These are phyloP conservation scores for Acanthaster planci DNA, from an alignment of 35 echinoderm and acorn worm genomes.

Conservation along the genomic window DNA sequence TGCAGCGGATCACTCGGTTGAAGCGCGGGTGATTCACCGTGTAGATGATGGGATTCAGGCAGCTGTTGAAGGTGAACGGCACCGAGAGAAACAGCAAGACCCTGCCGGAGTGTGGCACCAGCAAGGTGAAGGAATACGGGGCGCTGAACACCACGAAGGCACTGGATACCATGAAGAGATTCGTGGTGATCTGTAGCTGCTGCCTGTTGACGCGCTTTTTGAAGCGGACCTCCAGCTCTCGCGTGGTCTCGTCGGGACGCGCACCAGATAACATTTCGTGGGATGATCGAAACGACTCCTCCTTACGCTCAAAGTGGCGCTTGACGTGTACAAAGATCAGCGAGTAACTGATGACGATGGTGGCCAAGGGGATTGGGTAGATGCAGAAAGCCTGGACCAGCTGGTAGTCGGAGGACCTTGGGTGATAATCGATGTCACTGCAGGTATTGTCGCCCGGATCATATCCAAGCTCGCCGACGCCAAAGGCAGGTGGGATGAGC, in stretches of 20 bases:
- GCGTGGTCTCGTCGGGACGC: not conserved
- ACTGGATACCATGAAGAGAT: conserved; percentile 56
- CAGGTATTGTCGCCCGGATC: conserved; percentile 37
- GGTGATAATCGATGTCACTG: conserved; percentile 30
- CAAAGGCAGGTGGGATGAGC: conserved; percentile 31
- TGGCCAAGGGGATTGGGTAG: conserved; percentile 27
- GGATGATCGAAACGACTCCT: not conserved
- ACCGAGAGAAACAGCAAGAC: conserved; percentile 16
- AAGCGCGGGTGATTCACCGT: conserved; percentile 63
- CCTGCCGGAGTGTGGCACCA: not conserved
- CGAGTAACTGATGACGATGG: conserved; percentile 34
- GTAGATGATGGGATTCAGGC: conserved; percentile 66
- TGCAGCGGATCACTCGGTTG: conserved; percentile 48
- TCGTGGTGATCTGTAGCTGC: conserved; percentile 59
- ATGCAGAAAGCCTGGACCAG: conserved; percentile 2
- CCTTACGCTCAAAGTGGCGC: not conserved
- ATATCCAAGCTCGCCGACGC: conserved; percentile 43
- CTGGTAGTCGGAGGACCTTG: conserved; percentile 11
- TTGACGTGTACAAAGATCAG: conserved; percentile 26
- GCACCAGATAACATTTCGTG: not conserved
- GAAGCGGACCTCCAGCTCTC: not conserved
- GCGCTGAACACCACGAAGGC: conserved; percentile 40
- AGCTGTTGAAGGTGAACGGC: conserved; percentile 44
- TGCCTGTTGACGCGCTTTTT: conserved; percentile 17
- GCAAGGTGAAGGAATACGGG: conserved; percentile 32